A percentile compares a stretch with the other conserved stretches of the same genome.
Evolutionary conservation across 2,113 vertebrate genomes (phyloP).

Genomic region (Oryzias curvinotus): DNA sequence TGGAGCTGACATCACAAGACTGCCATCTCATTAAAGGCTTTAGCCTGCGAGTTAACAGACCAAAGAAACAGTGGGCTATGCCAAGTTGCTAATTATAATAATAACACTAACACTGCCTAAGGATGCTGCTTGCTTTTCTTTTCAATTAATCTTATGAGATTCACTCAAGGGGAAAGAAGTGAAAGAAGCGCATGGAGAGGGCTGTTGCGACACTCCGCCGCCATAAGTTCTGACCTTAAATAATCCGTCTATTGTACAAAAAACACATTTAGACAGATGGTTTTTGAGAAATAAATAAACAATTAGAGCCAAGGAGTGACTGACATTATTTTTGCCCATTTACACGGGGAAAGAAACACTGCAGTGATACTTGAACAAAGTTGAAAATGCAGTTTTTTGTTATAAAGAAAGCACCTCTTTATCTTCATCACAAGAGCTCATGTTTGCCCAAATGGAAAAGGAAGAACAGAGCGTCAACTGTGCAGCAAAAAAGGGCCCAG

Average conservation of each 20-base stretch:
- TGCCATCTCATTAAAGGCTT: conserved; percentile 74
- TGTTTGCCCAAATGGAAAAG: conserved; percentile 23
- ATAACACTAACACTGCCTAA: conserved; percentile 75
- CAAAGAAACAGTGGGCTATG: conserved; percentile 64
- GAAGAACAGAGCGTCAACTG: conserved; percentile 13
- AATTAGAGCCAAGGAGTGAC: conserved; percentile 8
- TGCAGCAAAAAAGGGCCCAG: neutral
- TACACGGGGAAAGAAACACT: neutral
- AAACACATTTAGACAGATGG: conserved; percentile 46
- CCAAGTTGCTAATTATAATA: conserved; percentile 76
- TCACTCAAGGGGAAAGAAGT: conserved; percentile 50
- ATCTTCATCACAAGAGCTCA: neutral
- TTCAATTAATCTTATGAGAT: conserved; percentile 79
- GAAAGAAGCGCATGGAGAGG: conserved; percentile 33
- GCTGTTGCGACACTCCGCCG: conserved; percentile 19
- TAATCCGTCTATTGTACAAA: conserved; percentile 65
- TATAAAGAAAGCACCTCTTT: neutral
- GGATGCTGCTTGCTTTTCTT: conserved; percentile 74
- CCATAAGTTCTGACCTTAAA: conserved; percentile 56
- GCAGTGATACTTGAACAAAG: conserved; percentile 7
- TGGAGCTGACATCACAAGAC: conserved; percentile 70
- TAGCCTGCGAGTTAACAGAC: conserved; percentile 71
- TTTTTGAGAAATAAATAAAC: conserved; percentile 35
- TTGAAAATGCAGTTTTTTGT: neutral
- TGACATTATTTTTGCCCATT: neutral